Evolutionary conservation across 2,113 vertebrate species (phyloP).

Genomic region (Odocoileus virginianus): DNA sequence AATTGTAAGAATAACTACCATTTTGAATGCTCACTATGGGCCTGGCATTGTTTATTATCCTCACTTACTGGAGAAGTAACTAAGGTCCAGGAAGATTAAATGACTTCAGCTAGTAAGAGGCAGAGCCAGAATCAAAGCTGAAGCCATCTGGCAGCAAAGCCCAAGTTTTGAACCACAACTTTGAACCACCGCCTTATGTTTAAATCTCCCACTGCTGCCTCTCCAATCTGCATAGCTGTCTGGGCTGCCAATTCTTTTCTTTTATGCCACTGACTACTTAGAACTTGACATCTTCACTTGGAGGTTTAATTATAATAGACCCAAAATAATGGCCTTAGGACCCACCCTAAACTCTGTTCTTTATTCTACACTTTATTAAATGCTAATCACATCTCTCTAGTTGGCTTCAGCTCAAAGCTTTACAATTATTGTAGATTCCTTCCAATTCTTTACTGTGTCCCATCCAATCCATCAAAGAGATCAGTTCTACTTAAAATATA

Average conservation of each 20-base stretch:
- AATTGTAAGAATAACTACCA: background rate
- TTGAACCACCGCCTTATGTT: background rate
- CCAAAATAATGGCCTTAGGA: background rate
- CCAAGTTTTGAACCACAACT: background rate
- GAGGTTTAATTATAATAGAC: background rate
- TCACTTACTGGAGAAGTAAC: background rate
- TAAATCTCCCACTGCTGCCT: background rate
- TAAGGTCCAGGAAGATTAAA: background rate
- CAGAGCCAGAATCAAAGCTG: background rate
- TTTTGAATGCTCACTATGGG: background rate
- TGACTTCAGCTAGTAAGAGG: background rate
- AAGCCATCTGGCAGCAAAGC: background rate
- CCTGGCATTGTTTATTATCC: background rate
- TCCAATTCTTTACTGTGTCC: background rate
- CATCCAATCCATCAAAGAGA: background rate
- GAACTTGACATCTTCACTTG: background rate
- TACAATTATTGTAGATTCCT: background rate
- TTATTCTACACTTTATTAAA: background rate
- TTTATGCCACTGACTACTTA: background rate
- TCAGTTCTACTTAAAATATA: background rate
- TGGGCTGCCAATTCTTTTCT: background rate
- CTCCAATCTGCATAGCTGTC: background rate
- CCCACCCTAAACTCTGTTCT: background rate
- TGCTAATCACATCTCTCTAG: background rate
- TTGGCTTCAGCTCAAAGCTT: background rate